phyloP scores from a whole-genome alignment of 2,888 invertebrate species.

The Spilosoma lubricipeda region DNA sequence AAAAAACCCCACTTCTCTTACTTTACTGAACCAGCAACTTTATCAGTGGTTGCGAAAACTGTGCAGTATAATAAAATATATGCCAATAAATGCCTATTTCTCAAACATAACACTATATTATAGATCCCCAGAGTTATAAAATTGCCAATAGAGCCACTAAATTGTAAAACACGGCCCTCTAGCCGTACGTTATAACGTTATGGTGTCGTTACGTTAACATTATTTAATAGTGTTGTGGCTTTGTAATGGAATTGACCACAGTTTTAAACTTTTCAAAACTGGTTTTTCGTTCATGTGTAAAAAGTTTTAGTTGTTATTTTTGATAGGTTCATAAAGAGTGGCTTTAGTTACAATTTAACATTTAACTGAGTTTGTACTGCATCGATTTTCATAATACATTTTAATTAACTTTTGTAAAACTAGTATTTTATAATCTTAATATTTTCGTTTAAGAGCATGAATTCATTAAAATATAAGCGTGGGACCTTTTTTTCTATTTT shows the following conservation, averaged over 20 bases:
- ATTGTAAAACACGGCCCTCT: slow-evolving; percentile 36
- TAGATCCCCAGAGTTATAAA: slow-evolving; percentile 40
- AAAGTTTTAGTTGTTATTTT: not conserved
- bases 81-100: slow-evolving; percentile 45
- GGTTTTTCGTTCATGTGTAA: not conserved
- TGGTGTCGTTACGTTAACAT: slow-evolving; percentile 18
- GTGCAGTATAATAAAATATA: slow-evolving; percentile 35
- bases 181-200: slow-evolving; percentile 24
- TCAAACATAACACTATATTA: slow-evolving; percentile 44
- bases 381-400: not conserved
- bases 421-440: not conserved
- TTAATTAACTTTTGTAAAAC: not conserved
- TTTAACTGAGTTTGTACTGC: no score
- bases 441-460: no score
- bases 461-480: no score
- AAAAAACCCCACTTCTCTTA: not conserved
- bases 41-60: slow-evolving; percentile 30
- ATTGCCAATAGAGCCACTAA: slow-evolving; percentile 30
- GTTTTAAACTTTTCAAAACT: slow-evolving; percentile 12
- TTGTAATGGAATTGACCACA: slow-evolving; percentile 22
- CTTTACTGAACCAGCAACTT: not conserved
- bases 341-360: no score
- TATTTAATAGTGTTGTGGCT: slow-evolving; percentile 29
- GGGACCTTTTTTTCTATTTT: no score
- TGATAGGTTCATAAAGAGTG: not conserved